phyloP scores from a whole-genome alignment of 2,888 invertebrate species.

The Napeogenes sylphis region DNA sequence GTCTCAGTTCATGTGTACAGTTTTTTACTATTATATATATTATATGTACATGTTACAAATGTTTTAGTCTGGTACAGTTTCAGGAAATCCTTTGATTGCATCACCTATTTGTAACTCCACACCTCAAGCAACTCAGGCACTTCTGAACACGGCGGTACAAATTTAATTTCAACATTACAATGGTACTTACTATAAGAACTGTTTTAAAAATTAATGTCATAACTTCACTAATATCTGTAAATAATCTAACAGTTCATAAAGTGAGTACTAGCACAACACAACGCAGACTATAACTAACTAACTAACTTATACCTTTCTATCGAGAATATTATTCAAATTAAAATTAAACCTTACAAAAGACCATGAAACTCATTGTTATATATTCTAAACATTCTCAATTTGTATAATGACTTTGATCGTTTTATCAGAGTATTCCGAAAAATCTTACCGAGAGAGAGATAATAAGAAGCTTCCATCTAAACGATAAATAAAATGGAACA shows the following conservation, averaged over 20 bases:
- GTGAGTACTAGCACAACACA: constrained; percentile 17
- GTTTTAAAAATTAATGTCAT: constrained; percentile 5
- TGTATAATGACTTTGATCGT: constrained; percentile 18
- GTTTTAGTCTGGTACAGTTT: constrained; percentile 41
- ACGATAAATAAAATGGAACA: too few relatives aligned
- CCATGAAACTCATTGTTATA: constrained; percentile 10
- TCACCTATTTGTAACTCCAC: constrained; percentile 48
- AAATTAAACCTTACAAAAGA: constrained; percentile 6
- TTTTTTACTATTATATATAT: constrained; percentile 5
- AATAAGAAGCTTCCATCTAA: not conserved
- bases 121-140: constrained; percentile 51
- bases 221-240: not conserved
- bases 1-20: not conserved
- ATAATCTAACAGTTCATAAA: constrained; percentile 24
- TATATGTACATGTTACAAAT: constrained; percentile 6
- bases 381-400: constrained; percentile 21
- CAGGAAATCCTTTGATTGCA: constrained; percentile 64
- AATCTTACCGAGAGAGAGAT: constrained; percentile 8
- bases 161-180: constrained; percentile 25
- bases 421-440: constrained; percentile 10
- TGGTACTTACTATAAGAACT: constrained; percentile 26
- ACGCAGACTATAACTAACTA: not conserved
- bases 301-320: constrained; percentile 13
- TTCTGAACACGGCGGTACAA: constrained; percentile 65
- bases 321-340: constrained; percentile 11